Evolutionary conservation across 2,888 invertebrate species (phyloP), one percentile per base, ranked within the genome.

Genomic region (Lomographa bimaculata): DNA sequence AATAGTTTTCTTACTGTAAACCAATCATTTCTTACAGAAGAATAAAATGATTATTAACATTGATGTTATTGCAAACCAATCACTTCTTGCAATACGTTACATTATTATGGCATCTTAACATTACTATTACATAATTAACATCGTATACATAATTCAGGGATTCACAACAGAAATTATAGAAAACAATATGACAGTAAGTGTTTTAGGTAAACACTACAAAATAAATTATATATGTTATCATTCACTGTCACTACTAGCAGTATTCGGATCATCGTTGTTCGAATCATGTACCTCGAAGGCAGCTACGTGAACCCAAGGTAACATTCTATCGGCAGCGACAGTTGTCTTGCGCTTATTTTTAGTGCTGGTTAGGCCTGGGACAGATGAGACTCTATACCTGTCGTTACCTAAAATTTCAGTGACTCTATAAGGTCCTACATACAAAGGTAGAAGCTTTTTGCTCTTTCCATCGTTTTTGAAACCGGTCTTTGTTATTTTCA

Each of bases 381-480:
- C 2, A 7, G 20, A 2, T n/a, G 20, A 25, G 11, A 18, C 34
- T 18, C 7, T 17, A 24, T 54, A 57, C 1, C 48, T 39, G 16
- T 57, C 54, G 5, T 50, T 54, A 3, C 42, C 54, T 7, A 55
- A 9, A 3, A 43, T 35, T 14, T 12, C 12, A 4, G 16, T 6
- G 1, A 59, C 46, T 1, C 39, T 24, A 28, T 35, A 58, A 1
- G 58, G 55, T 1, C 54, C 53, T 14, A 27, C 28, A 20, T 44
- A 54, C 1, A 41, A 9, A 0, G 55, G 50, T 9, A 54, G 16
- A 1, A 56, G 36, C 6, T 59, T 59, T 3, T 30, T 56, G 21
- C 56, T 60, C 7, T 57, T 40, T 0, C 59, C 59, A 2, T 59
- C 38, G 28, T 57, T 57, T 3, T 33, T 21, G 24, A 50, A 54